Base-by-base conservation (phyloP, 2,888 invertebrate genomes). In the Oithona nana region DNA sequence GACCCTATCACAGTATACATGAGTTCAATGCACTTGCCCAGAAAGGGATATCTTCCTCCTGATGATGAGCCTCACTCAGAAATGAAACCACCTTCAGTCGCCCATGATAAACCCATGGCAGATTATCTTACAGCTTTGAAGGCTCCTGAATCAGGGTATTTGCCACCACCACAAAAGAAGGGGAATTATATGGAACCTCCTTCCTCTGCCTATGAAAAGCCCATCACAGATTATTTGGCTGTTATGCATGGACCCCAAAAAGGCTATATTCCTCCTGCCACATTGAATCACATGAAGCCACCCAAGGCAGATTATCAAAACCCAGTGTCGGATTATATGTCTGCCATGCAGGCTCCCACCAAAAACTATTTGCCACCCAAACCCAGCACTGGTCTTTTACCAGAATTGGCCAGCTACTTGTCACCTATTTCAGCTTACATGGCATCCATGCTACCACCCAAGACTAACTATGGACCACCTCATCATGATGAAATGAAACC, bases 291-390 rank as follows among this genome's bases (percentile, higher is more conserved):
- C 26, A 54, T 54, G 54, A 3, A 54, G 26, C 54, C 54, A 3
- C 54, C 54, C 20, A 54, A 2, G 3, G 26, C 6, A 2, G 24
- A 54, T 26, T 54, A 54, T 22, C 13, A 54, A 26, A 26, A 20
- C 26, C 54, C 20, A 2, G 26, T 54, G 20, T 54, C 54, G 2
- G 24, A 59, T 1, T 59, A 20, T 28, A 24, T 16, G 59, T 26
- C 49, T 26, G 49, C 48, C 3, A 57, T 22, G 28, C n/a, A 31
- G 57, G 16, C 48, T 31, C 62, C 62, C 1, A 24, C 30, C 6
- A 55, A 62, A 20, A 56, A 56, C 24, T 62, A 62, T 31, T 39
- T 62, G 30, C 62, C 62, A 16, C 62, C 62, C 20, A 61, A 61
- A 26, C 26, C 39, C n/a, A 49, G n/a, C 1, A 11, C 6, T 39